Percentiles rank a stretch among this genome's conserved stretches.
Conservation (phyloP, 2,888 invertebrate genomes). For the Aporophyla nigra region DNA sequence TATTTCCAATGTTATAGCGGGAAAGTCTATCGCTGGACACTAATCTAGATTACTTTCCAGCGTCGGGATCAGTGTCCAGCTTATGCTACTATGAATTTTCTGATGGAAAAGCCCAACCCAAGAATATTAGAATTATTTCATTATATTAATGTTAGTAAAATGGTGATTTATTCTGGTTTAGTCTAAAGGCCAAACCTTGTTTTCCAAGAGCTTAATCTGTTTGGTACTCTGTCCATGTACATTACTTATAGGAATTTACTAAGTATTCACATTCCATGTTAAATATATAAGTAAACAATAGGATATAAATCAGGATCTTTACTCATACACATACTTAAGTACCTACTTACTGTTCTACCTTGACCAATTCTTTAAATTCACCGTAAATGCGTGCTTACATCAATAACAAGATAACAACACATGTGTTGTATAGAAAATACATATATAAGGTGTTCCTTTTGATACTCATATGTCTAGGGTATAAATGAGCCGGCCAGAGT, state of each 20-base stretch:
- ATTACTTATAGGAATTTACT: conserved; percentile 16
- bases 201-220: background rate
- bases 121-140: background rate
- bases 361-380: conserved; percentile 24
- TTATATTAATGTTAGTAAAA: background rate
- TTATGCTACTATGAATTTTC: background rate
- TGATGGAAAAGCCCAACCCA: background rate
- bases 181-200: background rate
- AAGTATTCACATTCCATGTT: conserved; percentile 24
- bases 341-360: background rate
- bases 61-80: too few species aligned
- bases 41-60: background rate
- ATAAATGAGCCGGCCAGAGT: too few species aligned
- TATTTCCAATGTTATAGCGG: background rate
- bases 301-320: conserved; percentile 11
- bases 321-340: background rate
- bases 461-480: too few species aligned
- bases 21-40: background rate
- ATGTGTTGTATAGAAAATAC: conserved; percentile 4
- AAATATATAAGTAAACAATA: conserved; percentile 34
- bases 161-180: background rate
- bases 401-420: background rate
- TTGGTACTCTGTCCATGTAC: conserved; percentile 6
- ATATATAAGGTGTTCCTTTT: background rate
- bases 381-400: conserved; percentile 11